These are phyloP conservation scores for Sapajus apella DNA, from an alignment of 2,113 vertebrate genomes.

Conservation along the genomic window DNA sequence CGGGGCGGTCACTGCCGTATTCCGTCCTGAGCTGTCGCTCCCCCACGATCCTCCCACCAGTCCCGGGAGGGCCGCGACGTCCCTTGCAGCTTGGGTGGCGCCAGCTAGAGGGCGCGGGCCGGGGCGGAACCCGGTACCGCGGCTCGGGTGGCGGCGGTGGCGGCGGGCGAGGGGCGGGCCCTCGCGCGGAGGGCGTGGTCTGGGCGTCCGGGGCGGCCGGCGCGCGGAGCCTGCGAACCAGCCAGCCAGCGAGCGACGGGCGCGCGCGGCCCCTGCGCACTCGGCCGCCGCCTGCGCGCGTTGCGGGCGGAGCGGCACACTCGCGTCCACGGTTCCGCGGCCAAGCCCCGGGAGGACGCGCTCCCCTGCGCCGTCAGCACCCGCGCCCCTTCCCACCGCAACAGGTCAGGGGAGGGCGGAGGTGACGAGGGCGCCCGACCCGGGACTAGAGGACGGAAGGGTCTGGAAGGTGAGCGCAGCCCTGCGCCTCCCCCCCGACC, in stretches of 20 bases:
- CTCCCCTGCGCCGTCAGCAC: neutral
- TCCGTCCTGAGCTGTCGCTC: neutral
- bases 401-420: slow-evolving; percentile 46
- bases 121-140: neutral
- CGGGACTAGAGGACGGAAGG: neutral
- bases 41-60: neutral
- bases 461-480: slow-evolving; percentile 56
- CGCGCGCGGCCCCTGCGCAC: neutral
- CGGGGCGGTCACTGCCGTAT: neutral
- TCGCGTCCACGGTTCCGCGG: neutral
- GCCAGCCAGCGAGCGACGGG: neutral
- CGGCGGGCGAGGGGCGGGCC: neutral
- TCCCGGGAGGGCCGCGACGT: neutral
- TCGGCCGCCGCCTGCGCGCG: neutral
- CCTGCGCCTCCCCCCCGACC: neutral
- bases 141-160: neutral
- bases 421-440: neutral
- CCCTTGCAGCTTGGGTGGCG: neutral
- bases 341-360: neutral
- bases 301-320: neutral
- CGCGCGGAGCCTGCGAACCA: neutral
- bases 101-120: slow-evolving; percentile 35
- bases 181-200: slow-evolving; percentile 12
- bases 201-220: neutral
- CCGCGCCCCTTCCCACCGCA: neutral